Evolutionary conservation across 2,888 invertebrate species (phyloP), one percentile per base, ranked within the genome.

Genomic region (Leptothorax acervorum): DNA sequence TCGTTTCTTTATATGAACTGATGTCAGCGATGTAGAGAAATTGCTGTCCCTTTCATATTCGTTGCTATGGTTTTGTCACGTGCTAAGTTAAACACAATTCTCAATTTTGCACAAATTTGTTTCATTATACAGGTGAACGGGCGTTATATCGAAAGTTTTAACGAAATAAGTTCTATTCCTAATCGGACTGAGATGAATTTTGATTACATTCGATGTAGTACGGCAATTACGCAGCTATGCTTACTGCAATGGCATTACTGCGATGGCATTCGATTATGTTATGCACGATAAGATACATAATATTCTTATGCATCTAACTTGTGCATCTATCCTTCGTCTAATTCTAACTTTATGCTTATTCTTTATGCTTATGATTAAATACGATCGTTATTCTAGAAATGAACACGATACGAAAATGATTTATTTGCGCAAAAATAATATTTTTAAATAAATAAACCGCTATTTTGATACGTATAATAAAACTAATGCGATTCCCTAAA

Each of bases 51-150:
- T 63, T 63, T 63, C 35, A 18, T 18, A 23, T 39, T 15, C 74
- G 63, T 63, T 76, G 63, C 75, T 51, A 63, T 63, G 65, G 35
- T 65, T 53, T 65, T 39, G 51, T 65, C 76, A 65, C 76, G 65
- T 53, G 76, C 51, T 28, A 53, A 39, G 15, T 51, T 15, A 11
- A 51, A 39, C n/a, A 23, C 23, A 31, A 2, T 45, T 35, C 18
- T 12, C 45, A 51, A 23, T 63, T 48, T 63, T 48, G 35, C 15
- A 39, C 4, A 4, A 63, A 48, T 51, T 51, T 4, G 6, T 42
- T 75, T 18, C 23, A 31, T 18, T 15, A 31, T 23, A 8, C 23
- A 39, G 6, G 18, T 28, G 35, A 23, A 55, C 31, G 39, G 12
- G 18, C 2, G 42, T 73, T 57, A 23, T 5, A 18, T 31, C 5